Evolutionary conservation across 1,140 invertebrate species (phyloP), one percentile per base, ranked within the genome.

Genomic region (Planococcus citri): DNA sequence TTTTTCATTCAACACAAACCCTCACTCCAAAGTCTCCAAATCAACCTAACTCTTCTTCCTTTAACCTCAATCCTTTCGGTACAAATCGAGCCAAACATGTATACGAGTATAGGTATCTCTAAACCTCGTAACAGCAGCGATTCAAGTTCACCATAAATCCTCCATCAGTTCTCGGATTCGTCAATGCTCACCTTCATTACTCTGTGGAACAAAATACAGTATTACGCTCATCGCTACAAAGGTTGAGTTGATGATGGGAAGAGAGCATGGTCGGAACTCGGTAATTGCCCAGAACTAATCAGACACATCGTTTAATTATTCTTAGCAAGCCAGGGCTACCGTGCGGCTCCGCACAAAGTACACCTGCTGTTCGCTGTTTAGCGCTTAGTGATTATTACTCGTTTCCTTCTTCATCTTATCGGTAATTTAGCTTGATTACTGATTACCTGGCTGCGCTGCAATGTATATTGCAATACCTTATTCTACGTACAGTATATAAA

Each of bases 271-370:
- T n/a, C 6, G 41, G 17, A 51, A 51, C 41, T 51, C 41, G 10
- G 41, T 51, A 51, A 51, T 51, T 51, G 41, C 41, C 41, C 41
- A 51, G 41, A 51, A 51, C 41, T 51, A 51, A 51, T 51, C 41
- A 51, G 41, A 51, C 41, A 51, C 41, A 51, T 51, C 41, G 41
- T 51, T 51, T 51, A 51, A 51, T 51, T 51, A 51, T 51, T 51
- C 41, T 51, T 51, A 51, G 41, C 12, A 51, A 51, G 41, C 41
- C n/a, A 20, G 41, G 41, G 41, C 41, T 51, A 51, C 41, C 41
- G 41, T 51, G 41, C 41, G 41, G 41, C 41, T 51, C 41, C n/a
- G 41, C n/a, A 51, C 41, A 51, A 51, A 51, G 41, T 51, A 51
- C 41, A 51, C 41, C 41, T 51, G 41, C 41, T 51, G 41, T 51